Base-by-base conservation (phyloP, 2,888 invertebrate genomes). In the Caprella mutica region DNA sequence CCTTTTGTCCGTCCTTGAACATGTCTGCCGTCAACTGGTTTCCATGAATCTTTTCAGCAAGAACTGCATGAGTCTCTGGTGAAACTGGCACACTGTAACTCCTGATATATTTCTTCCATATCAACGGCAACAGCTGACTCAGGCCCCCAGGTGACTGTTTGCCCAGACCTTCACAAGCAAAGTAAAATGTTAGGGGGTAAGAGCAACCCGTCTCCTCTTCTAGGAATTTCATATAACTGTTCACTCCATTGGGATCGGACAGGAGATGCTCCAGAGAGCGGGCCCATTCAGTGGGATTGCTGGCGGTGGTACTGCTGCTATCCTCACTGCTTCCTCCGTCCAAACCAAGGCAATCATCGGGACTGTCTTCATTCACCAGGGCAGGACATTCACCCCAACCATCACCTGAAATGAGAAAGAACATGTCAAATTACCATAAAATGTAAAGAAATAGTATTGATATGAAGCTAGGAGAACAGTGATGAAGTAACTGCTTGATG, bases 31-130 rank as follows among this genome's bases (percentile, higher is more conserved):
- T 30, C 19, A 48, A 30, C n/a, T 17, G 29, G 6, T 21, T 30
- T 17, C 30, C 6, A 21, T 48, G 27, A 69, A 86, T 80, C 67
- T 81, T 79, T 67, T 81, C 80, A 71, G 83, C 83, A 69, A 91
- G 85, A 69, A 82, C 82, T 71, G 80, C 80, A 71, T 85, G 82
- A 70, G 89, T 79, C 69, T 86, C 84, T 70, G 87, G 86, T 50
- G 84, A 81, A 75, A 92, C 83, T 74, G 83, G 82, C 75, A 89
- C 80, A 76, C 83, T 80, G 69, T 82, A 82, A 76, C 86, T 85
- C 72, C 84, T 81, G 71, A 90, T 81, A 67, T 72, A 76, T 48
- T 71, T 72, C 60, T 72, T 72, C 67, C 74, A 71, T 46, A 76
- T 76, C 46, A 71, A 69, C 86, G 85, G 86, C 71, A 90, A 84